A percentile compares a stretch with the other conserved stretches of the same genome.
Conservation (phyloP, 1,140 invertebrate species). For the Hypsibius dujardini region DNA sequence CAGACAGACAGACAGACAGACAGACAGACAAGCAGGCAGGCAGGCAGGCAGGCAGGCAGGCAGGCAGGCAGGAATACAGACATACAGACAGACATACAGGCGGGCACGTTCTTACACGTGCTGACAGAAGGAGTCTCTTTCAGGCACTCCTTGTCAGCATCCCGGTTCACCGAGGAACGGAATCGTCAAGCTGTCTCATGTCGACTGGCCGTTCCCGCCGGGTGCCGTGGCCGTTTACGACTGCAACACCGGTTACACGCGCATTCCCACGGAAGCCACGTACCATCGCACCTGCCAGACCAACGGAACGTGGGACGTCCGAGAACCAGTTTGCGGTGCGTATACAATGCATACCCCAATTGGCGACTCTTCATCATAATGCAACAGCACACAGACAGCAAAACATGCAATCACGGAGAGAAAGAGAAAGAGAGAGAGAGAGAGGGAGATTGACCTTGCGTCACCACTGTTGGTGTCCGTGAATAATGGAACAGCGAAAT, state of each 20-base stretch:
- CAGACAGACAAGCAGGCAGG: not conserved
- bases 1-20: not conserved
- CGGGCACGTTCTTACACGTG: too few species aligned
- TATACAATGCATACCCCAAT: not conserved
- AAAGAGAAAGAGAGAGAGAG: too few species aligned
- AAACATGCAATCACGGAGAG: too few species aligned
- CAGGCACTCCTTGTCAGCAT: slow-evolving; percentile 7
- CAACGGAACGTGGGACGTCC: slow-evolving; percentile 12
- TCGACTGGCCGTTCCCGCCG: slow-evolving; percentile 13
- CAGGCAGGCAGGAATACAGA: too few species aligned
- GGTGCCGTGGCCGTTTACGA: slow-evolving; percentile 16
- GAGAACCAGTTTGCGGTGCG: slow-evolving; percentile 5
- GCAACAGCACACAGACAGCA: too few species aligned
- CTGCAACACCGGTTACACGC: slow-evolving; percentile 8
- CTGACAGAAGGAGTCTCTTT: too few species aligned
- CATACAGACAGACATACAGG: too few species aligned
- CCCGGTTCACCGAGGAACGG: slow-evolving; percentile 2
- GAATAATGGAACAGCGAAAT: too few species aligned
- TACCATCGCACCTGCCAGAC: slow-evolving; percentile 12
- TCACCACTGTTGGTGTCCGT: too few species aligned
- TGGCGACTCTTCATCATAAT: not conserved
- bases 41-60: not conserved
- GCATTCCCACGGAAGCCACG: slow-evolving; percentile 12
- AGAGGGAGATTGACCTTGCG: too few species aligned
- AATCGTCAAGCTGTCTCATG: slow-evolving; percentile 12